phyloP scores from a whole-genome alignment of 2,888 invertebrate species.

The Sacculina carcini region DNA sequence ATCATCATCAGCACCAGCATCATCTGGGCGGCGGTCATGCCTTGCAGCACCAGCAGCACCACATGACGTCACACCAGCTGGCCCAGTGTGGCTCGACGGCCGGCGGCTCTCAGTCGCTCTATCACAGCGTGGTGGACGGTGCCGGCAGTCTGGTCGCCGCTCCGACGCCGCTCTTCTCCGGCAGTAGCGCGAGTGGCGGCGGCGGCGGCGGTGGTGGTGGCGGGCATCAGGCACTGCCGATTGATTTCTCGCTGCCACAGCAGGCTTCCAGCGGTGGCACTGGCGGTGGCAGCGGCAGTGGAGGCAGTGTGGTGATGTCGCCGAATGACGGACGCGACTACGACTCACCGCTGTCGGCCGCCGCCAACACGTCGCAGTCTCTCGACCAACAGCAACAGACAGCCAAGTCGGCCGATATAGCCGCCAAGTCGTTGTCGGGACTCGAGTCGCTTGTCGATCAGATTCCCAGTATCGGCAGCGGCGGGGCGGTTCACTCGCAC shows the following conservation, averaged over 20 bases:
- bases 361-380: conserved; percentile 9
- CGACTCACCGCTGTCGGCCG: conserved; percentile 8
- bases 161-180: neutral
- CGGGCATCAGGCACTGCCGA: conserved; percentile 4
- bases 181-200: neutral
- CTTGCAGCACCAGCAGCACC: conserved; percentile 8
- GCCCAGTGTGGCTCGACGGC: conserved; percentile 1
- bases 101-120: conserved; percentile 2
- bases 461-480: conserved; percentile 51
- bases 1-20: conserved; percentile 4
- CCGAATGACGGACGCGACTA: neutral
- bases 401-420: conserved; percentile 23
- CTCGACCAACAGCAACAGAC: too few species aligned
- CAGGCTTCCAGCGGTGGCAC: neutral
- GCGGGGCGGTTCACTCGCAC: conserved; percentile 10
- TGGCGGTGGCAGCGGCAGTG: conserved; percentile 3
- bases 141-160: conserved; percentile 3
- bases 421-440: conserved; percentile 31
- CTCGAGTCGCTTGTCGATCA: conserved; percentile 70
- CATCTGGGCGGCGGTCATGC: conserved; percentile 4
- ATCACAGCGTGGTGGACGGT: neutral
- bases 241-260: neutral
- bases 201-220: neutral
- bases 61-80: conserved; percentile 8
- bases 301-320: neutral